Evolutionary conservation across 2,113 vertebrate genomes (phyloP), one percentile per base, ranked within the genome.

Genomic region (Oncorhynchus nerka): DNA sequence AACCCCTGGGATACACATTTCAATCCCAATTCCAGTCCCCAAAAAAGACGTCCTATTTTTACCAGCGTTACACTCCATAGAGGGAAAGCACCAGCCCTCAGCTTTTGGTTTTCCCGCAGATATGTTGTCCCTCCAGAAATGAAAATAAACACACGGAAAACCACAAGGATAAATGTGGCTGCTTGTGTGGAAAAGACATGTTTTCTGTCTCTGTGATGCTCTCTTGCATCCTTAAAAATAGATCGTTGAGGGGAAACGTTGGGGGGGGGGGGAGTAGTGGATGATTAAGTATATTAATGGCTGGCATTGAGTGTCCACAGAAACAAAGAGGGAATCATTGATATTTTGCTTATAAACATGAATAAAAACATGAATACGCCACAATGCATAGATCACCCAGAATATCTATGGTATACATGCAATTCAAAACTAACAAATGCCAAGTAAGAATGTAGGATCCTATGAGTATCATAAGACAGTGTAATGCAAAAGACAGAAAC

Each of bases 131-230:
- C 88, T 89, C 84, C 86, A 90, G 90, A 88, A 85, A 91, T 87
- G 83, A 88, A 93, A 93, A 93, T 92, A 93, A 93, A 93, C 89
- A 92, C 71, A 84, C 79, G 75, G 85, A 89, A 91, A 93, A 91
- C 91, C 91, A 79, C 88, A 62, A 83, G 86, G 89, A 90, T 93
- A 92, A 89, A 92, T 94, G 84, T 89, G 90, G 89, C 86, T 83
- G 83, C 83, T 86, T 81, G 83, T 87, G 88, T 79, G 89, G 89
- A 91, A 92, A 91, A 89, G 81, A 80, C 86, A 2, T 84, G 68
- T 59, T 74, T 75, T 68, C 68, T 88, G 87, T 82, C 84, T 89
- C 89, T 69, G 59, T 84, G 86, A 90, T 92, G 88, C 32, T 72
- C 83, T 87, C 87, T 89, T 75, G 81, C 81, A 80, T 84, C 68